A percentile compares a stretch with the other conserved stretches of the same genome.
Conservation (phyloP, 2,888 invertebrate species). For the Conomelus anceps region DNA sequence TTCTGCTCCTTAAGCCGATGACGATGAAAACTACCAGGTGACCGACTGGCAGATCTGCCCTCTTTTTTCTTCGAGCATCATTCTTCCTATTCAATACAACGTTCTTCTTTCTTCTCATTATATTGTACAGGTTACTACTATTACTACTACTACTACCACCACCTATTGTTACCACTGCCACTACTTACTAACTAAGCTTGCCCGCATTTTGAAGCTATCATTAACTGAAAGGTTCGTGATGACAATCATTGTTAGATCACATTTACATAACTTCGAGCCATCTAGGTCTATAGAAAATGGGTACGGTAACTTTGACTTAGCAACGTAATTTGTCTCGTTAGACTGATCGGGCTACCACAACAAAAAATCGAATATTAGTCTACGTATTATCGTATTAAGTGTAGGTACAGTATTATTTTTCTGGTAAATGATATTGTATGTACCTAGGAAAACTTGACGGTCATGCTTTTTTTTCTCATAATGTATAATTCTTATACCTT, state of each 20-base stretch:
- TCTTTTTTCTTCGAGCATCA: background rate
- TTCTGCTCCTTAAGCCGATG: background rate
- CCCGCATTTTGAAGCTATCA: background rate
- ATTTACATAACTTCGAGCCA: background rate
- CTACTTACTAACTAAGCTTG: background rate
- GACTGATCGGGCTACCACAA: too few species aligned
- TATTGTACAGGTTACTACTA: background rate
- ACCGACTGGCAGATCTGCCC: background rate
- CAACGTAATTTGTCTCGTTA: background rate
- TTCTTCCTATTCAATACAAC: slow-evolving; percentile 1
- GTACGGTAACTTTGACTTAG: background rate
- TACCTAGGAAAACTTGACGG: too few species aligned
- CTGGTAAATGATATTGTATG: too few species aligned
- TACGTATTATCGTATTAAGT: too few species aligned
- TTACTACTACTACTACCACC: background rate
- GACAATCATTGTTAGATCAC: background rate
- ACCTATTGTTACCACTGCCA: background rate
- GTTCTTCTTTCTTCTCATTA: background rate
- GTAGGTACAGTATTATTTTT: too few species aligned
- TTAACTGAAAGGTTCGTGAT: background rate
- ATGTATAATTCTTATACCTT: too few species aligned
- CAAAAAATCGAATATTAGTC: too few species aligned
- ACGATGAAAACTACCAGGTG: slow-evolving; percentile 9
- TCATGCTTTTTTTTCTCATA: too few species aligned
- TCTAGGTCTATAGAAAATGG: background rate